Evolutionary conservation across 1,140 invertebrate species (phyloP).

Genomic region (Tenebrio molitor): DNA sequence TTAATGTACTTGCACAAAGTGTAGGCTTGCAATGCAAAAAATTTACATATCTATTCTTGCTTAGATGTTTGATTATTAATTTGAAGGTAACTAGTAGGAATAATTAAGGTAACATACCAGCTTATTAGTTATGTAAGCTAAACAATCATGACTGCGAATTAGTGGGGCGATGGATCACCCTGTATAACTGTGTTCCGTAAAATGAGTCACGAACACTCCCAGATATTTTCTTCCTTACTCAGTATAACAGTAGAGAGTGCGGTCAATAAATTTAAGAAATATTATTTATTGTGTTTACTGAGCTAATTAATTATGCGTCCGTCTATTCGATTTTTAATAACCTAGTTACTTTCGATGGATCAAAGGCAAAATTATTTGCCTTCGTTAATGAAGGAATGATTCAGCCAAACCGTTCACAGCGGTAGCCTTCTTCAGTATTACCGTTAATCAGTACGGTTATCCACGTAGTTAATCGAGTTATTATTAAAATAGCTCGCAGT

Average conservation of each 20-base stretch:
- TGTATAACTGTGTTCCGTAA: too few species aligned
- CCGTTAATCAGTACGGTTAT: constrained; percentile 49
- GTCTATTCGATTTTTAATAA: constrained; percentile 13
- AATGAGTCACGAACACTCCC: constrained; percentile 4
- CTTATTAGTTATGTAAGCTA: constrained; percentile 26
- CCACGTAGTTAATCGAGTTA: constrained; percentile 39
- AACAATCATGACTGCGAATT: neutral
- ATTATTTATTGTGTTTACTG: constrained; percentile 7
- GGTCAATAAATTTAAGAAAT: constrained; percentile 8
- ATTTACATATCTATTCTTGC: neutral
- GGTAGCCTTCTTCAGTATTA: constrained; percentile 40
- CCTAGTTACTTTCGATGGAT: constrained; percentile 21
- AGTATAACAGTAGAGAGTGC: constrained; percentile 4
- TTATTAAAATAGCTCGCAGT: constrained; percentile 33
- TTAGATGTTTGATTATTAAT: constrained; percentile 1
- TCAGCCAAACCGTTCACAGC: constrained; percentile 34
- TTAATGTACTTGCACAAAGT: neutral
- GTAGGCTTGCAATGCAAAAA: constrained; percentile 2
- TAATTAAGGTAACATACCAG: constrained; percentile 19
- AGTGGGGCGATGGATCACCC: neutral
- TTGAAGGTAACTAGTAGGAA: constrained; percentile 10
- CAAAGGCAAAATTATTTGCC: constrained; percentile 21
- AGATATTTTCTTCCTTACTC: neutral
- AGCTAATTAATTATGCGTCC: constrained; percentile 6
- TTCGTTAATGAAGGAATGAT: constrained; percentile 36